A percentile compares a stretch with the other conserved stretches of the same genome.
These are phyloP conservation scores for Lipophrys pholis DNA, from an alignment of 2,113 vertebrate species.

Conservation along the genomic window DNA sequence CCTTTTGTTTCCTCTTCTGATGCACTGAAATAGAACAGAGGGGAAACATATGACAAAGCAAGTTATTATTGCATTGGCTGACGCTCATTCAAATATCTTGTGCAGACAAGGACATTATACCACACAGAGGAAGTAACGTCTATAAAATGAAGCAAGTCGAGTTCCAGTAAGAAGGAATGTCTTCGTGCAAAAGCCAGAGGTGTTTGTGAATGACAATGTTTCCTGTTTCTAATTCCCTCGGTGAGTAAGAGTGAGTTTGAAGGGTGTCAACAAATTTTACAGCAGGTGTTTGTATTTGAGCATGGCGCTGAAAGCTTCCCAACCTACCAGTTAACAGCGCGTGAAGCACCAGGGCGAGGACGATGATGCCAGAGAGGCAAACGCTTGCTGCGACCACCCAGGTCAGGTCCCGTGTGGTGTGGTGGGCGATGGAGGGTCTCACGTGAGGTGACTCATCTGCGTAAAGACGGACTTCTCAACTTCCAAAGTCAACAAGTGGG, in stretches of 20 bases:
- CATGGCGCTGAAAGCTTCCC: background rate
- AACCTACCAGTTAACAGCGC: constrained; percentile 66
- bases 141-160: background rate
- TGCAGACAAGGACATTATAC: background rate
- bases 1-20: constrained; percentile 45
- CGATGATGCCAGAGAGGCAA: constrained; percentile 48
- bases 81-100: constrained; percentile 21
- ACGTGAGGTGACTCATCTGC: constrained; percentile 3
- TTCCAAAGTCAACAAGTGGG: background rate
- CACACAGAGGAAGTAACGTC: background rate
- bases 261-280: too few species aligned
- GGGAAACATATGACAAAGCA: constrained; percentile 25
- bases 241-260: too few species aligned
- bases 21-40: constrained; percentile 53
- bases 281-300: background rate
- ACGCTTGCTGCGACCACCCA: constrained; percentile 30
- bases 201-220: too few species aligned
- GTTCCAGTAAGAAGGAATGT: background rate
- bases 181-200: too few species aligned
- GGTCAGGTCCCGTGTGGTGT: constrained; percentile 20
- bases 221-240: too few species aligned
- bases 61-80: background rate
- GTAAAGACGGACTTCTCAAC: background rate
- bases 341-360: constrained; percentile 51
- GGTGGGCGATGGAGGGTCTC: background rate